Conservation (phyloP, 2,797 vertebrate species). For the Odontamblyopus rebecca region DNA sequence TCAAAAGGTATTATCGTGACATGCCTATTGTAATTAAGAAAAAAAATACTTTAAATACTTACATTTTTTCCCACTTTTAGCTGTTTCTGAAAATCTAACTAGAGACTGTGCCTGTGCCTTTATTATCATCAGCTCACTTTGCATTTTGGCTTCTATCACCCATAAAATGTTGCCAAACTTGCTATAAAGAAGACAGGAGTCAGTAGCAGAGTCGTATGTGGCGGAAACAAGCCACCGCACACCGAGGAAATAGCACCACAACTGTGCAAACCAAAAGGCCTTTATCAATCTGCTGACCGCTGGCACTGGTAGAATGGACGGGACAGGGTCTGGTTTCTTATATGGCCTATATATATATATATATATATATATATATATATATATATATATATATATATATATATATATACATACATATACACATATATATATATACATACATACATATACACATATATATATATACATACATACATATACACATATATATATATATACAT, state of each 20-base stretch:
- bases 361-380: constrained; percentile 22
- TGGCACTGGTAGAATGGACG: constrained; percentile 27
- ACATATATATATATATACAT: constrained; percentile 24
- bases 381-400: constrained; percentile 25
- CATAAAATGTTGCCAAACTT: constrained; percentile 19
- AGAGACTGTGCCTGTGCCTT: constrained; percentile 17
- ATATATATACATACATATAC: too few relatives aligned
- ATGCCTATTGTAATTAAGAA: not conserved
- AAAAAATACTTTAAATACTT: not conserved
- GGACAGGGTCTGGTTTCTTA: constrained; percentile 7
- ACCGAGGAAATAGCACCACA: constrained; percentile 71
- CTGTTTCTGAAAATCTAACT: not conserved
- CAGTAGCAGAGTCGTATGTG: constrained; percentile 39
- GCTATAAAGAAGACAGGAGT: constrained; percentile 22
- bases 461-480: too few relatives aligned
- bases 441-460: constrained; percentile 12
- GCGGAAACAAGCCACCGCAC: constrained; percentile 45
- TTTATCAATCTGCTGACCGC: constrained; percentile 68
- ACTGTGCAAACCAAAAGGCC: constrained; percentile 49
- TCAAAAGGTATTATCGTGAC: too few relatives aligned
- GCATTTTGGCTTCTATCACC: constrained; percentile 1
- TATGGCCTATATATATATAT: constrained; percentile 19
- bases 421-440: constrained; percentile 23
- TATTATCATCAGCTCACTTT: constrained; percentile 19
- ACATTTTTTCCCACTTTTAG: not conserved